Evolutionary conservation across 2,888 invertebrate genomes (phyloP), one percentile per base, ranked within the genome.

Genomic region (Eurois occulta): DNA sequence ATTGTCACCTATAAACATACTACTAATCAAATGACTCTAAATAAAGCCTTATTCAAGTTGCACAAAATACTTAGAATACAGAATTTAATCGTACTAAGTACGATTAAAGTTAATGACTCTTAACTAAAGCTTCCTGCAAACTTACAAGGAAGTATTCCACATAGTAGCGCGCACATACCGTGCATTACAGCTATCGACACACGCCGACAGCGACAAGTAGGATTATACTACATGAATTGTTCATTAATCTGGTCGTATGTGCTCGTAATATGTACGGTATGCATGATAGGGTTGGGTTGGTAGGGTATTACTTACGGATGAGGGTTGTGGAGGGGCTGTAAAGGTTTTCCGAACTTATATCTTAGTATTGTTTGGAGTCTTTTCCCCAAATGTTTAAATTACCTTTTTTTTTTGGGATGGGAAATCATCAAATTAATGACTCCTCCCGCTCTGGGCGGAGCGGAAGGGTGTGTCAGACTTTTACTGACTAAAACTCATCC

Each of bases 151-250:
- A 87, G 83, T 88, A 88, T 83, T 79, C 80, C 88, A 88, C 88
- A 85, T 87, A 77, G 72, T 68, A 64, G 72, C 78, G 78, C 70
- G 84, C 83, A 80, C 83, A 85, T 85, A 62, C 77, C 80, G 55
- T 77, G 78, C 79, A 84, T 83, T 82, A 86, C 85, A 80, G 78
- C 72, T 89, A 88, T 87, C 88, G 85, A 88, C 86, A 87, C 86
- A 86, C 83, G 87, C 81, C 85, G 88, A 81, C 90, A 90, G 89
- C 89, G 89, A 87, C 82, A 91, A 91, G 92, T 91, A 88, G 90
- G 90, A 92, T 91, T 90, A 92, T 88, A 88, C 90, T 87, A 93
- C 93, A 93, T 88, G 93, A 91, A 93, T 93, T 93, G 93, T 93
- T 94, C 93, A 93, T 94, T 94, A 93, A 90, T 91, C 90, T 88